These are phyloP conservation scores for Actinopyga echinites DNA, from an alignment of 53 echinoderm and acorn worm genomes.

Conservation along the genomic window DNA sequence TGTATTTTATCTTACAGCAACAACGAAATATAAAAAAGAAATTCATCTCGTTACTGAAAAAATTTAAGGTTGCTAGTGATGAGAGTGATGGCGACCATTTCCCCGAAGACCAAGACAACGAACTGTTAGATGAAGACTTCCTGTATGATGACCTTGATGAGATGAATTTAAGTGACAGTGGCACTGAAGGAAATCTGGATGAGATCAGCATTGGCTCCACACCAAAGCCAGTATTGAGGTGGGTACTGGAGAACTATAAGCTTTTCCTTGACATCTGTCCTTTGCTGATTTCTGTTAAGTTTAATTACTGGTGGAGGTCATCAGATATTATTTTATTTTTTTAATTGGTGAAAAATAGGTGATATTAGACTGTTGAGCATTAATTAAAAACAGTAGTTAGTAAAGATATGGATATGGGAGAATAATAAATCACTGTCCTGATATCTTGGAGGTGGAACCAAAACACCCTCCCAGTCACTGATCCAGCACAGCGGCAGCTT, in stretches of 20 bases:
- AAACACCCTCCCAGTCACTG: too few relatives aligned
- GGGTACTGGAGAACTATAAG: neutral
- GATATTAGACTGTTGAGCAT: too few relatives aligned
- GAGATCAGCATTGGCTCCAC: constrained; percentile 97
- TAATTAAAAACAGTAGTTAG: too few relatives aligned
- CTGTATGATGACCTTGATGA: constrained; percentile 93
- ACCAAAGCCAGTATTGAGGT: constrained; percentile 97
- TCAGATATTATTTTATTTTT: too few relatives aligned
- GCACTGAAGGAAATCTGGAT: constrained; percentile 86
- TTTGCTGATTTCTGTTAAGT: neutral
- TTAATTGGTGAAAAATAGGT: too few relatives aligned
- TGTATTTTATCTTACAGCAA: constrained; percentile 44
- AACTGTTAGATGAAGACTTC: constrained; percentile 91
- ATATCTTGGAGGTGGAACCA: too few relatives aligned
- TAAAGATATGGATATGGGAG: too few relatives aligned
- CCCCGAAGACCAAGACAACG: constrained; percentile 85
- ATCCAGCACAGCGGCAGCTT: too few relatives aligned
- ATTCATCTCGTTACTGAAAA: constrained; percentile 93
- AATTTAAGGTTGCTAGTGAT: constrained; percentile 97
- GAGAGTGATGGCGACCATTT: constrained; percentile 94
- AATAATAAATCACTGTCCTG: too few relatives aligned
- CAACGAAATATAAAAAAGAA: constrained; percentile 99
- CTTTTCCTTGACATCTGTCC: neutral
- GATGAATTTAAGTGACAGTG: constrained; percentile 92
- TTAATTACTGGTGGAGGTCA: neutral